Base-by-base conservation (phyloP, 2,888 invertebrate genomes). In the Lysandra coridon region DNA sequence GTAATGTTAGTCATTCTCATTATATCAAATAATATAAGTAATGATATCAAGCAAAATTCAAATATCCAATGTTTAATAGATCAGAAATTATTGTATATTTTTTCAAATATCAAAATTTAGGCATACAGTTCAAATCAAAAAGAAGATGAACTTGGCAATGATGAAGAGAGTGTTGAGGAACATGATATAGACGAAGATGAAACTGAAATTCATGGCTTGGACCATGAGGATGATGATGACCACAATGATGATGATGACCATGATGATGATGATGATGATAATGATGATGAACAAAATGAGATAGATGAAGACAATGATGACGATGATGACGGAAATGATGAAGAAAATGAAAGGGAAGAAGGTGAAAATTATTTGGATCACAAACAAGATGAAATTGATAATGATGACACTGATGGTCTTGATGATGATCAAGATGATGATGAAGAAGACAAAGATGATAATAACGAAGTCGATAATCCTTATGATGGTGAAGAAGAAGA, bases 141-240 rank as follows among this genome's bases (percentile, higher is more conserved):
- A 33, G 76, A 44, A 23, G 23, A 76, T 57, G n/a, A 57, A 76
- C 76, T 30, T 78, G 86, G 90, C 82, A 83, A 86, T 80, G 86
- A 88, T 78, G 86, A 89, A 81, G 88, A 88, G 37, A 80, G 80
- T 53, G 84, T 86, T 53, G 86, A 86, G 12, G 83, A 85, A 23
- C 81, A 83, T 30, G 84, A 85, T 57, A 83, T 85, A 33, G 85
- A 83, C 40, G 86, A 88, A 79, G 84, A 86, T 81, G 83, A 84
- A 30, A 82, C 84, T 73, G 82, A 85, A 73, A 81, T 85, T 75
- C 83, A 87, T 64, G 86, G 86, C 23, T 85, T 87, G 53, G 88
- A 89, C 79, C 81, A 82, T 79, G 82, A 82, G 78, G 80, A 83
- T 69, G 82, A 83, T 40, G 82, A 85, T 10, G 83, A 85, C 23